Base-by-base conservation (phyloP, 2,797 vertebrate genomes). In the Miichthys miiuy region DNA sequence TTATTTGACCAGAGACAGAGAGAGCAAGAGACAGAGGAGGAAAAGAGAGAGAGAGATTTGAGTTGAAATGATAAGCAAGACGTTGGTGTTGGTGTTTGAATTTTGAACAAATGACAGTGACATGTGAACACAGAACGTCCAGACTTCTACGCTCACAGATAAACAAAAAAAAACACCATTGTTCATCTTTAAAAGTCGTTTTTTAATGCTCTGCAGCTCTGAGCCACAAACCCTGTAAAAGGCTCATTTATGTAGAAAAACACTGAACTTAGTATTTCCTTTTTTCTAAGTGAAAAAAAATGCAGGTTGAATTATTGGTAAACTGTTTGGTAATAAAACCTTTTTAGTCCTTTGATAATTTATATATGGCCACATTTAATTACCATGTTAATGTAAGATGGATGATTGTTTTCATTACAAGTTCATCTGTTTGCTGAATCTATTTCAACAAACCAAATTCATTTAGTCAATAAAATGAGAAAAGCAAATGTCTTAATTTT, bases 1-100 rank as follows among this genome's bases (percentile, higher is more conserved):
- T 94, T 95, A 94, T 95, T 94, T 94, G 94, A 94, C 83, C 92
- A 94, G 80, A 90, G 79, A 74, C 71, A 68, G 77, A 82, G 56
- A 13, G 61, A 79, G 55, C 52, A 77, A 65, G 48, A 44, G 13
- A 16, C 50, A 74, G 47, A 52, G 78, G 42, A 42, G 42, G 12
- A 13, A 42, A 13, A 74, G 23, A 61, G 27, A 76, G 30, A 65
- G 34, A 20, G 30, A 81, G 47, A 76, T 84, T 76, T 85, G 23
- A 76, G 75, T 54, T 72, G 68, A 91, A 89, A 83, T 47, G 11
- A 83, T 73, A 71, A 84, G 62, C 50, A 65, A 68, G 80, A 82
- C 2, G 42, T 25, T 4, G 11, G 41, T 8, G 46, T 27, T 51
- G 6, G 14, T 25, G 72, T 75, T 51, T 63, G 56, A 82, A 63